A percentile compares a stretch with the other conserved stretches of the same genome.
Conservation (phyloP, 2,888 invertebrate species). For the Tryphoninae sp. region DNA sequence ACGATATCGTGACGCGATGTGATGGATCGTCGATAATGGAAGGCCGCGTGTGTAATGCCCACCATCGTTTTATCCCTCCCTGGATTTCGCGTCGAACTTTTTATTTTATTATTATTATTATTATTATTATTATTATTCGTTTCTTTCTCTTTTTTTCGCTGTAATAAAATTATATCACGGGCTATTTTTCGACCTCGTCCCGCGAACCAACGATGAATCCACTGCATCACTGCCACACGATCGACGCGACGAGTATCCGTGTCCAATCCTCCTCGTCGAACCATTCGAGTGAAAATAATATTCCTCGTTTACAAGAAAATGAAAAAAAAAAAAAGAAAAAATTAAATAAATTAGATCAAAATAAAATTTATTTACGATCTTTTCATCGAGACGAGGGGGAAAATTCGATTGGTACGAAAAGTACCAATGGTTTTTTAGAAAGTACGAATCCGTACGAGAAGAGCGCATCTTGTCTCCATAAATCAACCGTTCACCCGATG, state of each 20-base stretch:
- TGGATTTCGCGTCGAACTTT: slow-evolving; percentile 31
- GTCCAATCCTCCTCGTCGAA: slow-evolving; percentile 32
- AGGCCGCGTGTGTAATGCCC: slow-evolving; percentile 48
- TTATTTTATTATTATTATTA: slow-evolving; percentile 45
- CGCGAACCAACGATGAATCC: slow-evolving; percentile 43
- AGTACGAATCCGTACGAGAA: background rate
- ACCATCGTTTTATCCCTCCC: slow-evolving; percentile 41
- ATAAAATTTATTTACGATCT: too few species aligned
- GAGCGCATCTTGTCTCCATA: too few species aligned
- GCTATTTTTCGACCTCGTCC: slow-evolving; percentile 55
- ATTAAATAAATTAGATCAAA: slow-evolving; percentile 5
- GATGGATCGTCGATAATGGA: slow-evolving; percentile 62
- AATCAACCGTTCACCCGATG: too few species aligned
- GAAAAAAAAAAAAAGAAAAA: background rate
- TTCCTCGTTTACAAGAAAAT: background rate
- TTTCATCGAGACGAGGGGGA: too few species aligned
- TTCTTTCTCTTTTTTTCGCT: slow-evolving; percentile 17
- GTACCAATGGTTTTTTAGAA: background rate
- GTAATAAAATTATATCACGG: background rate
- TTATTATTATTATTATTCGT: slow-evolving; percentile 41
- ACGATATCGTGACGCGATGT: slow-evolving; percentile 49
- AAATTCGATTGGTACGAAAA: too few species aligned
- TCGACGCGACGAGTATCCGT: slow-evolving; percentile 44
- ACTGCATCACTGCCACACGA: slow-evolving; percentile 43
- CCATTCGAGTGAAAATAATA: slow-evolving; percentile 48